phyloP scores from a whole-genome alignment of 2,888 invertebrate species.

The Pristionchus japonicus region DNA sequence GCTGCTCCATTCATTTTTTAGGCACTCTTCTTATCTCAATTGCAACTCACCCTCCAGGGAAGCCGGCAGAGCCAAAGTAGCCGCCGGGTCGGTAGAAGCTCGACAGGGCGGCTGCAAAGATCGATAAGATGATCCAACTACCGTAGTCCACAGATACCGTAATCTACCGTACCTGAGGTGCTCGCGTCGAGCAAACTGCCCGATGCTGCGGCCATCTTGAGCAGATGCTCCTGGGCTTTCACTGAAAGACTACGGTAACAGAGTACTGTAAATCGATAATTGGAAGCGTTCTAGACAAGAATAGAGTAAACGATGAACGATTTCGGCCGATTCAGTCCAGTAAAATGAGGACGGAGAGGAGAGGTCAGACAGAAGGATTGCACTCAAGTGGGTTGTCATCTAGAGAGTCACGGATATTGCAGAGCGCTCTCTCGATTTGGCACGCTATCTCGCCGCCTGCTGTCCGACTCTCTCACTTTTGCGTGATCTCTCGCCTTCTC shows the following conservation, averaged over 20 bases:
- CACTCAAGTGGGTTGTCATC: background rate
- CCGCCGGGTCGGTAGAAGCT: constrained; percentile 30
- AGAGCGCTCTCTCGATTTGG: background rate
- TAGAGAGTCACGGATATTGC: background rate
- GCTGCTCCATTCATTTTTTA: too few species aligned
- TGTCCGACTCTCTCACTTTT: background rate
- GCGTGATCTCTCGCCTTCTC: background rate
- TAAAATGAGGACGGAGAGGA: background rate
- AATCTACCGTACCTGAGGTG: background rate
- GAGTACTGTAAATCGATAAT: too few species aligned
- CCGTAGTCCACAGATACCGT: background rate
- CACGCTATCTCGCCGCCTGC: background rate
- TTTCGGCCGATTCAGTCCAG: background rate
- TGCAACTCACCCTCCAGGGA: background rate
- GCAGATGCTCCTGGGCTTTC: constrained; percentile 61
- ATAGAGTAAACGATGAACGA: too few species aligned
- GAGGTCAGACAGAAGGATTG: background rate
- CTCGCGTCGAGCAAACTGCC: background rate
- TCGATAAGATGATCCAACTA: background rate
- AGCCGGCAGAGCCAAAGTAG: constrained; percentile 1
- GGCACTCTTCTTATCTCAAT: background rate
- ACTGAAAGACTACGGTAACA: too few species aligned
- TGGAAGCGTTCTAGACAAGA: too few species aligned
- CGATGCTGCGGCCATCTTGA: constrained; percentile 59
- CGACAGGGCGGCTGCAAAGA: background rate